Evolutionary conservation across 2,113 vertebrate genomes (phyloP).

Genomic region (Brachyistius frenatus): DNA sequence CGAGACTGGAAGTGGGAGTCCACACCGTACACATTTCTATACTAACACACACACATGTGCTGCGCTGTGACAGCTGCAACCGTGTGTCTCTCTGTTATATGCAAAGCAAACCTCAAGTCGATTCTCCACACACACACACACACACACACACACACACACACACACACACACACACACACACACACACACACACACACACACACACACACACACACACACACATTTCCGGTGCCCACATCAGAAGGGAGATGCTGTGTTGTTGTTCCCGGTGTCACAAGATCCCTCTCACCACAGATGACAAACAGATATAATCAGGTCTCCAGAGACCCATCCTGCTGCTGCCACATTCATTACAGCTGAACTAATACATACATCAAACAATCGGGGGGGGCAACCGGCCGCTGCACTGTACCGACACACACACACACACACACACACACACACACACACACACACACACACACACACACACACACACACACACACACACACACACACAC

Average conservation of each 20-base stretch:
- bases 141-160: conserved; percentile 11
- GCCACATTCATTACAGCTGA: conserved; percentile 69
- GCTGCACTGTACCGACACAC: conserved; percentile 24
- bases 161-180: conserved; percentile 16
- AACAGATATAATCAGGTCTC: conserved; percentile 82
- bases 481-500: conserved; percentile 65
- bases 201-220: conserved; percentile 15
- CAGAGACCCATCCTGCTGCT: conserved; percentile 74
- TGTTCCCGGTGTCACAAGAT: conserved; percentile 66
- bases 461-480: conserved; percentile 51
- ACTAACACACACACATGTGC: conserved; percentile 17
- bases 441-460: conserved; percentile 28
- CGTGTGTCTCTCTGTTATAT: conserved; percentile 35
- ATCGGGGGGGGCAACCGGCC: conserved; percentile 62
- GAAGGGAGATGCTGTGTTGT: conserved; percentile 54
- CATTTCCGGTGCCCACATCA: conserved; percentile 48
- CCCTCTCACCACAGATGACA: conserved; percentile 69
- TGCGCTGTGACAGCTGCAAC: conserved; percentile 50
- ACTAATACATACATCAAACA: conserved; percentile 78
- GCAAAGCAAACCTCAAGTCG: conserved; percentile 45
- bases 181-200: conserved; percentile 14
- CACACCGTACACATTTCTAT: conserved; percentile 53
- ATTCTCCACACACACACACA: conserved; percentile 28
- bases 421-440: conserved; percentile 72
- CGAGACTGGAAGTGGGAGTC: conserved; percentile 57